Evolutionary conservation across 2,797 vertebrate species (phyloP), one percentile per base, ranked within the genome.

Genomic region (Phrynocephalus forsythii): DNA sequence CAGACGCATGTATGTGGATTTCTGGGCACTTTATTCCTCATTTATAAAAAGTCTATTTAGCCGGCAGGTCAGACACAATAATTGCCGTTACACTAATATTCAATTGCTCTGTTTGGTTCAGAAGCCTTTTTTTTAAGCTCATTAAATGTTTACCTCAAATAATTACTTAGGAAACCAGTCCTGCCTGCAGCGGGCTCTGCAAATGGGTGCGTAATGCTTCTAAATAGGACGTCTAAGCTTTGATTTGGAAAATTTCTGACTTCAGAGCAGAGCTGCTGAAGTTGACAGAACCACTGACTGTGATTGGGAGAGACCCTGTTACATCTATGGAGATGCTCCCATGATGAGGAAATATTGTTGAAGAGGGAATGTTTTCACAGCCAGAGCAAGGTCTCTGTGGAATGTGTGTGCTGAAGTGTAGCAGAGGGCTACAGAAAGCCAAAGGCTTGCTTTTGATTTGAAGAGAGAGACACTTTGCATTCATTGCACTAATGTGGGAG

Each of bases 11-110:
- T 93, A 75, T 83, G 75, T 95, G 95, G 90, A 92, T 96, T 95
- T 84, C 91, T 94, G 94, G 90, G 95, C 95, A 96, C 95, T 96
- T 96, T 97, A 94, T 96, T 95, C 92, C 95, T 78, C 9, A 72
- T 63, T 44, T 91, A 84, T 96, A 95, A 93, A 90, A 87, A 48
- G 13, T 94, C 90, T 88, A 90, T 88, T 94, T 95, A 91, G 86
- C 81, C 71, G 66, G 88, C 87, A 93, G 91, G 87, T 94, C 84
- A 91, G 86, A 90, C 90, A 93, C 91, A 95, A 86, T 94, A 91
- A 91, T 93, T 91, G 91, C 89, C 96, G 90, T 94, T 94, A 93
- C 85, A 90, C 90, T 94, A 93, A 95, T 94, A 92, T 91, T 93
- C 88, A 94, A 60, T 93, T 92, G 88, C 88, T 94, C 87, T 91